phyloP scores from a whole-genome alignment of 2,113 vertebrate genomes.

The Sander vitreus region DNA sequence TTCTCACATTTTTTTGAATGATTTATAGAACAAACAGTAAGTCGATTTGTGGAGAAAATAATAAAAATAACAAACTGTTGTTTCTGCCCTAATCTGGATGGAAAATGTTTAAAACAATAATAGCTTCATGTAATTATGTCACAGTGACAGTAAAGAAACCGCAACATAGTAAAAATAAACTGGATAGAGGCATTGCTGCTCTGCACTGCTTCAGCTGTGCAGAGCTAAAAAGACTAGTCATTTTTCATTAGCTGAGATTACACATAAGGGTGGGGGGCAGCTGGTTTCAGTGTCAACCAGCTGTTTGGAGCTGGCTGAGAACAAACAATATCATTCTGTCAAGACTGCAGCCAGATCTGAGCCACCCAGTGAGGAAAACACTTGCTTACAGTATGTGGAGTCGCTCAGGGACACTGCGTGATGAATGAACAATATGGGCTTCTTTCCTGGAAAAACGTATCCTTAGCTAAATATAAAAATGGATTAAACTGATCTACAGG shows the following conservation, averaged over 20 bases:
- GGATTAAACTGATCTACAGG: conserved; percentile 41
- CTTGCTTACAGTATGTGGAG: conserved; percentile 63
- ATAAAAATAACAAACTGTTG: not conserved
- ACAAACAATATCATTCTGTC: conserved; percentile 77
- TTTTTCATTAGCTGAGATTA: conserved; percentile 71
- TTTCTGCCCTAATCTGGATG: not conserved
- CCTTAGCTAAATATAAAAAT: conserved; percentile 58
- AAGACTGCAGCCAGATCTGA: conserved; percentile 59
- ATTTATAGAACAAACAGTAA: not conserved
- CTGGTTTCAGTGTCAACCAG: conserved; percentile 68
- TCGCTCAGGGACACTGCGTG: conserved; percentile 49
- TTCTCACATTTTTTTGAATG: not conserved
- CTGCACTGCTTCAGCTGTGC: conserved; percentile 16
- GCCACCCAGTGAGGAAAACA: conserved; percentile 70
- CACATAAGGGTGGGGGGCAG: conserved; percentile 63
- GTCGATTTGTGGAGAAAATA: not conserved
- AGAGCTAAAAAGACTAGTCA: conserved; percentile 53
- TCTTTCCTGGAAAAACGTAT: conserved; percentile 58
- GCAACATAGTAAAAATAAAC: conserved; percentile 50
- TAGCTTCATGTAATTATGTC: not conserved
- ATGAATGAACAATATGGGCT: conserved; percentile 75
- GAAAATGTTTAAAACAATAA: not conserved
- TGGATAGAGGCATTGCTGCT: conserved; percentile 7
- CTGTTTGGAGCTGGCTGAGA: conserved; percentile 72
- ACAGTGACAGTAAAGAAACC: conserved; percentile 23